Evolutionary conservation across 2,113 vertebrate species (phyloP).

Genomic region (Grus americana): DNA sequence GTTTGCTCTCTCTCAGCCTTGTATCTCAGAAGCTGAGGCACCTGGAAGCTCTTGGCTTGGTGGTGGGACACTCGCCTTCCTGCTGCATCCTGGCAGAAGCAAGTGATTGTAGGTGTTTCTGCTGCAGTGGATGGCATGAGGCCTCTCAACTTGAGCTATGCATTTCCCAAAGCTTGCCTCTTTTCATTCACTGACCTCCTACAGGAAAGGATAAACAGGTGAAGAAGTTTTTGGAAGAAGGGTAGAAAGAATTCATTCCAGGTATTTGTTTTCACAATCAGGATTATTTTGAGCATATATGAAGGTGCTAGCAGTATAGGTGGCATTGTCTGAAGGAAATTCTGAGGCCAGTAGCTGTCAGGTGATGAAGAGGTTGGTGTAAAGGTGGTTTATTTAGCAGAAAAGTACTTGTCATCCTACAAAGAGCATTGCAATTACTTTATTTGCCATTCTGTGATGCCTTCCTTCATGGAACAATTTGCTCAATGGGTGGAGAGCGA

Average conservation of each 20-base stretch:
- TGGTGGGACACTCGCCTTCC: neutral
- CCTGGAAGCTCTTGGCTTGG: neutral
- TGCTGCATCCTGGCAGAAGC: neutral
- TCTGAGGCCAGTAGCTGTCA: neutral
- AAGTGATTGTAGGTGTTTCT: neutral
- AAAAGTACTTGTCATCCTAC: neutral
- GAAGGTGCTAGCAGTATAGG: neutral
- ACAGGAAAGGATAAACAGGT: neutral
- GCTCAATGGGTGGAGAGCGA: neutral
- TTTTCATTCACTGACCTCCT: neutral
- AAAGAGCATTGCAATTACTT: neutral
- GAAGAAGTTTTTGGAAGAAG: neutral
- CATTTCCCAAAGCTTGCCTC: neutral
- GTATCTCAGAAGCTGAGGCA: neutral
- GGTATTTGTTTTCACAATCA: neutral
- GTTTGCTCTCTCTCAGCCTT: neutral
- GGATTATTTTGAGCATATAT: neutral
- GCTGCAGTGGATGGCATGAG: neutral
- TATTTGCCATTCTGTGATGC: neutral
- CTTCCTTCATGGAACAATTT: neutral
- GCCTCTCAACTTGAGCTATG: neutral
- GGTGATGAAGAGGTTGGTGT: neutral
- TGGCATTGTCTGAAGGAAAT: neutral
- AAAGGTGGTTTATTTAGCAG: neutral
- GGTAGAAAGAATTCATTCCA: neutral